Base-by-base conservation (phyloP, 1,140 invertebrate genomes). In the Heliothis subflexa region DNA sequence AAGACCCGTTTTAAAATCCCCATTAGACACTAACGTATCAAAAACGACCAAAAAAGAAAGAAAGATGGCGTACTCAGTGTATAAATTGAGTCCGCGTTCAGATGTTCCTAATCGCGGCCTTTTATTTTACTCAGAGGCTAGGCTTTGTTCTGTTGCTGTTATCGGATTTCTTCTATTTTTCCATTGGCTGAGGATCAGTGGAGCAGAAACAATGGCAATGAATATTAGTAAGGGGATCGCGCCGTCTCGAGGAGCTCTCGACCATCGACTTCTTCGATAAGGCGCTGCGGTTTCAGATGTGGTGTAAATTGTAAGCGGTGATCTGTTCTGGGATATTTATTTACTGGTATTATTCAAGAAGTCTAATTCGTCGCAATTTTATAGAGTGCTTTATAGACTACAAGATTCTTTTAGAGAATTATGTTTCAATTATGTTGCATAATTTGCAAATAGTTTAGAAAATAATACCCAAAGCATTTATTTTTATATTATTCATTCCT, bases 171-270 rank as follows among this genome's bases (percentile, higher is more conserved):
- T 66, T 86, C 74, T 81, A 80, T 83, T 82, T 79, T 84, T 84
- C 70, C 82, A 70, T 74, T 62, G 62, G 70, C 62, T 59, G 68
- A 78, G 74, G 78, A 66, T 64, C 64, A 76, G 62, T 82, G 80
- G 81, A 78, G 75, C 79, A 78, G 81, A 80, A 85, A 88, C 86
- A 88, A 88, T 88, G 77, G 84, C 78, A 49, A 55, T 62, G 79
- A 80, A 84, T 81, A 84, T 85, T 85, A 83, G 81, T 83, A 84
- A 84, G 83, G 73, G 78, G 80, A 81, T 82, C 79, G 64, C 45
- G 50, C 64, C 47, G 82, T 84, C 79, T 85, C 79, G 71, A 84
- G 83, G 45, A 80, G 73, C 81, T 78, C 81, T 82, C 62, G 47
- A 52, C 80, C 64, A 62, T 61, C 77, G 61, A 77, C 28, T 77